These are phyloP conservation scores for Sitobion miscanthi DNA, from an alignment of 1,140 invertebrate genomes.

Conservation along the genomic window DNA sequence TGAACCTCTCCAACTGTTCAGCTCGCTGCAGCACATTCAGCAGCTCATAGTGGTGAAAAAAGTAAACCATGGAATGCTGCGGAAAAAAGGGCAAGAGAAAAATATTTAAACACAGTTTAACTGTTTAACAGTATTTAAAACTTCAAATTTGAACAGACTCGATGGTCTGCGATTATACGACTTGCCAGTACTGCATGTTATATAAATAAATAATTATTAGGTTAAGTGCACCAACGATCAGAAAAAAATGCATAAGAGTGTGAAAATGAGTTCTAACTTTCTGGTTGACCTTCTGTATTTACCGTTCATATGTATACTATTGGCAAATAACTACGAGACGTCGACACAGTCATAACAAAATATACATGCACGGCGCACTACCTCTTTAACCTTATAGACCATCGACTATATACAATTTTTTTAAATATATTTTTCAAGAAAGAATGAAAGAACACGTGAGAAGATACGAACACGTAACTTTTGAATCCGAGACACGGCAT, in stretches of 20 bases:
- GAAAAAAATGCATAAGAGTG: background rate
- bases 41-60: slow-evolving; percentile 99
- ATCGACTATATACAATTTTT: background rate
- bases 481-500: background rate
- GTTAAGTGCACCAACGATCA: background rate
- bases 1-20: slow-evolving; percentile 65
- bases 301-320: background rate
- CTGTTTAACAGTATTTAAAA: background rate
- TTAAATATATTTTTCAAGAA: background rate
- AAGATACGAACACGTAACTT: background rate
- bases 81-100: slow-evolving; percentile 64
- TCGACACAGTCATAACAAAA: background rate
- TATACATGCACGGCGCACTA: background rate
- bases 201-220: background rate
- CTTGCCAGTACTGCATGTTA: background rate
- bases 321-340: background rate
- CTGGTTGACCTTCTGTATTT: background rate
- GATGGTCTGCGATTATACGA: background rate
- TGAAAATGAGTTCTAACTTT: slow-evolving; percentile 6
- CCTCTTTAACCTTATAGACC: background rate
- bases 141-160: background rate
- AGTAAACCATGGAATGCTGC: slow-evolving; percentile 99
- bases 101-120: background rate
- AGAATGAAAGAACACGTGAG: background rate
- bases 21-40: slow-evolving; percentile 89